Conservation (phyloP, 2,888 invertebrate species). For the Schrankia costaestrigalis region DNA sequence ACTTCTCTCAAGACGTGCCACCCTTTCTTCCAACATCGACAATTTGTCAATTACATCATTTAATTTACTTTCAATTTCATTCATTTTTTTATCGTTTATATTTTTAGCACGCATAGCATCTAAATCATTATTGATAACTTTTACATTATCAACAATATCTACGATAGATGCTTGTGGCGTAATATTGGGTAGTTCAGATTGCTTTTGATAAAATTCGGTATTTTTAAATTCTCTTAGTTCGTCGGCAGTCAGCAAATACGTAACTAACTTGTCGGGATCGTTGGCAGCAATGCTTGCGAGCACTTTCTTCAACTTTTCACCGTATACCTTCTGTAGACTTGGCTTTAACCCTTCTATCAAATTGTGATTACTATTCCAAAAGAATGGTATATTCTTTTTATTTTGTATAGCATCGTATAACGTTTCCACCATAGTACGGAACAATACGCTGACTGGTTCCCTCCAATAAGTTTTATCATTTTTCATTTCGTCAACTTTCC, state of each 20-base stretch:
- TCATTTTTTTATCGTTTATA: constrained; percentile 22
- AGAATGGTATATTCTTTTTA: constrained; percentile 58
- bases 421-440: constrained; percentile 56
- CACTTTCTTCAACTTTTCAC: constrained; percentile 55
- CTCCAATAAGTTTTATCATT: constrained; percentile 58
- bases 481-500: constrained; percentile 54
- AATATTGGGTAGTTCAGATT: constrained; percentile 13
- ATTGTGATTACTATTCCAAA: constrained; percentile 61
- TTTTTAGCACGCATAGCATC: constrained; percentile 23
- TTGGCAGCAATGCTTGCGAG: constrained; percentile 55
- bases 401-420: constrained; percentile 45
- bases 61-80: constrained; percentile 26
- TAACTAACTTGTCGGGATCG: constrained; percentile 47
- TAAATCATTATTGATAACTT: constrained; percentile 35
- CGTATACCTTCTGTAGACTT: constrained; percentile 46
- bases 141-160: constrained; percentile 25
- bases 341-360: constrained; percentile 55
- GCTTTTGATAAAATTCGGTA: constrained; percentile 50
- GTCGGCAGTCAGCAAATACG: constrained; percentile 42
- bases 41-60: constrained; percentile 34
- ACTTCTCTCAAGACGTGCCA: too few species aligned
- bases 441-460: constrained; percentile 49
- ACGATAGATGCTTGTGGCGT: constrained; percentile 9
- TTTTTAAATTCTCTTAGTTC: constrained; percentile 51
- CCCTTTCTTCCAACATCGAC: constrained; percentile 26